Evolutionary conservation across 2,888 invertebrate genomes (phyloP).

Genomic region (Laothoe populi): DNA sequence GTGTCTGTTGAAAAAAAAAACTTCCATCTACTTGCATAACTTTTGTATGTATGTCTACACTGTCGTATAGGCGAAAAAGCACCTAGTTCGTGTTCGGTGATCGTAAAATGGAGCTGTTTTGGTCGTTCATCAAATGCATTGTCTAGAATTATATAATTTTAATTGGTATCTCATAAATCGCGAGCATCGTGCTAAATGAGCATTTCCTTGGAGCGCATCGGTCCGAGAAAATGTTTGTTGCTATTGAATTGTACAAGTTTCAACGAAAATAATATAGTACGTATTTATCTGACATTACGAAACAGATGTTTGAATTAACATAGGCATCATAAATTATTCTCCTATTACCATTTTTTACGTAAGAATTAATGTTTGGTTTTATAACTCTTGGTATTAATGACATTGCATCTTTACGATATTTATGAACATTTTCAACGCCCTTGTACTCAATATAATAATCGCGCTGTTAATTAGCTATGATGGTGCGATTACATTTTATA

Average conservation of each 20-base stretch:
- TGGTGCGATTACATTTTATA: constrained; percentile 21
- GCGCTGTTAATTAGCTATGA: constrained; percentile 17
- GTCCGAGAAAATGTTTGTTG: constrained; percentile 45
- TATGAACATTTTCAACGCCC: background rate
- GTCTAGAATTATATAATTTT: constrained; percentile 62
- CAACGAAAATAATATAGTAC: constrained; percentile 5
- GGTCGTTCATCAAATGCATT: constrained; percentile 55
- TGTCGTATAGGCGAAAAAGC: constrained; percentile 24
- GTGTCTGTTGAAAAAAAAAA: no score
- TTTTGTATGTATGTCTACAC: no score
- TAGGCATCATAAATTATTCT: background rate
- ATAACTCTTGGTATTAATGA: background rate
- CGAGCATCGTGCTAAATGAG: constrained; percentile 53
- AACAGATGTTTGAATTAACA: background rate
- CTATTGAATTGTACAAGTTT: constrained; percentile 30
- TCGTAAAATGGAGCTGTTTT: constrained; percentile 60
- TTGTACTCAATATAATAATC: background rate
- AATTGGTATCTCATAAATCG: constrained; percentile 58
- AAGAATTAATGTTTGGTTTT: background rate
- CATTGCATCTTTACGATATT: background rate
- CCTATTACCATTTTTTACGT: background rate
- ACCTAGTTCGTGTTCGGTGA: constrained; percentile 49
- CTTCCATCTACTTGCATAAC: constrained; percentile 22
- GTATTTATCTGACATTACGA: background rate
- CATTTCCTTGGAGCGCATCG: constrained; percentile 40